These are phyloP conservation scores for Cnemophilus loriae DNA, from an alignment of 2,113 vertebrate genomes.

Conservation along the genomic window DNA sequence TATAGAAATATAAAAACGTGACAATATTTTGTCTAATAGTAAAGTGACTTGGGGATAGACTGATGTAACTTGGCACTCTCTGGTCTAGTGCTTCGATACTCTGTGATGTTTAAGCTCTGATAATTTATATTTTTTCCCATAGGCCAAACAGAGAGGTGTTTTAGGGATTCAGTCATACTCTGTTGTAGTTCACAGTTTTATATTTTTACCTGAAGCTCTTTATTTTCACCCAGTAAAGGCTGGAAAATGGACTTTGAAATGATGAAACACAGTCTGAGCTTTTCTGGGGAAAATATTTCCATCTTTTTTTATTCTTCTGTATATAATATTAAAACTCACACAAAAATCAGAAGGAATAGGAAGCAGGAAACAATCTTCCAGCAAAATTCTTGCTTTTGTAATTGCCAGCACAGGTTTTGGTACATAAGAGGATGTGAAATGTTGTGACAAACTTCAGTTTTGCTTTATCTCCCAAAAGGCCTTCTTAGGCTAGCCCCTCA, in stretches of 20 bases:
- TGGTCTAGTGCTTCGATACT: not conserved
- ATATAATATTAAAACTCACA: not conserved
- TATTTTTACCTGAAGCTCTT: not conserved
- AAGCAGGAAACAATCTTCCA: not conserved
- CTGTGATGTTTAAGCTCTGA: not conserved
- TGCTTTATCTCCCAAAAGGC: not conserved
- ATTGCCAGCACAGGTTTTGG: not conserved
- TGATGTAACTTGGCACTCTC: not conserved
- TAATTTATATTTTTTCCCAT: not conserved
- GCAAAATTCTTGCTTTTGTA: not conserved
- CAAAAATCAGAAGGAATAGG: not conserved
- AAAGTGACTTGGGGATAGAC: not conserved
- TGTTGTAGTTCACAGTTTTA: not conserved
- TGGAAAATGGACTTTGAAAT: not conserved
- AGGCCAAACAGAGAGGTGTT: not conserved
- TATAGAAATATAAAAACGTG: not conserved
- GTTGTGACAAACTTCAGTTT: not conserved
- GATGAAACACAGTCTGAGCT: not conserved
- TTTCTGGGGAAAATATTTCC: not conserved
- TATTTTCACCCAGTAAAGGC: not conserved
- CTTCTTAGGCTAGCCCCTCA: fast-evolving
- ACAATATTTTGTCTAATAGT: not conserved
- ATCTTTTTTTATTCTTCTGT: not conserved
- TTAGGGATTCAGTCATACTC: not conserved
- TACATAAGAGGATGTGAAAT: not conserved